phyloP scores from a whole-genome alignment of 2,113 vertebrate species.

The Herpetotheres cachinnans region DNA sequence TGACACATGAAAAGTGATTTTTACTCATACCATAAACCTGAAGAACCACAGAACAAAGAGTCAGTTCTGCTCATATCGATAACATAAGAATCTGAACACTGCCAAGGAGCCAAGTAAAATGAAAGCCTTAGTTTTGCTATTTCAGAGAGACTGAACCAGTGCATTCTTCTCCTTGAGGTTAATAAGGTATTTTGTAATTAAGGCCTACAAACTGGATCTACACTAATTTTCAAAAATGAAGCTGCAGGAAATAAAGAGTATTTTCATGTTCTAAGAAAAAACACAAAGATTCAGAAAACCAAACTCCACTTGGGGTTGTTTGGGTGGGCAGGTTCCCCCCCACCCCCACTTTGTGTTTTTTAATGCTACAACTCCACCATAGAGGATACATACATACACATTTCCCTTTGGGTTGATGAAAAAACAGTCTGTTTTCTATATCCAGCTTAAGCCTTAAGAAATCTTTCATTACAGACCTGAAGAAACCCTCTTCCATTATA shows the following conservation, averaged over 20 bases:
- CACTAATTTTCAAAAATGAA: not conserved
- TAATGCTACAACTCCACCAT: not conserved
- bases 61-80: not conserved
- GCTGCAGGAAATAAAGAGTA: not conserved
- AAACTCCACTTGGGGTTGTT: not conserved
- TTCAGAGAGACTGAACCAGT: not conserved
- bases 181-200: not conserved
- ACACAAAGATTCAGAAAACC: not conserved
- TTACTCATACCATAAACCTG: not conserved
- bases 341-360: no score
- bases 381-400: not conserved
- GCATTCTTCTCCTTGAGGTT: not conserved
- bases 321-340: no score
- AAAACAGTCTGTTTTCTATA: not conserved
- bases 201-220: not conserved
- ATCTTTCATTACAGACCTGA: not conserved
- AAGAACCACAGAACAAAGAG: not conserved
- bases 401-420: not conserved
- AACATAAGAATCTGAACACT: not conserved
- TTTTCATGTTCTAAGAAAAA: not conserved
- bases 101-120: not conserved
- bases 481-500: not conserved
- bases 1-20: not conserved
- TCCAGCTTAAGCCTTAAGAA: not conserved
- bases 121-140: not conserved